These are phyloP conservation scores for Tenualosa thibaudeaui DNA, from an alignment of 2,797 vertebrate species.

Conservation along the genomic window DNA sequence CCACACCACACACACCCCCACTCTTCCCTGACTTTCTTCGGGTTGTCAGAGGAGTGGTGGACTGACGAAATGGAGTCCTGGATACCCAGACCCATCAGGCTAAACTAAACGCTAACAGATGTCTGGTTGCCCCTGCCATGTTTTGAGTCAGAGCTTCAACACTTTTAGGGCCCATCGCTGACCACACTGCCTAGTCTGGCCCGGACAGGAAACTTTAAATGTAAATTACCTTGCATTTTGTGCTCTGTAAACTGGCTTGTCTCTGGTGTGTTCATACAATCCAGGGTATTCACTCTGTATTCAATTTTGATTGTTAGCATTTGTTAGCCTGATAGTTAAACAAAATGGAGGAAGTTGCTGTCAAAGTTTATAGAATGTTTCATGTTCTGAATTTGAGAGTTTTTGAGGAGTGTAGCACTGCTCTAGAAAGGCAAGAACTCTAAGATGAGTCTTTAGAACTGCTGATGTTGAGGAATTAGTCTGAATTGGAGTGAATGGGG, in stretches of 20 bases:
- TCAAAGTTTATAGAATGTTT: not conserved
- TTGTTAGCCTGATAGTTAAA: not conserved
- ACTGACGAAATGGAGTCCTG: conserved; percentile 55
- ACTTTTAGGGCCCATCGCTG: conserved; percentile 39
- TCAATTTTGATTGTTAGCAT: not conserved
- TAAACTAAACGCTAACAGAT: conserved; percentile 76
- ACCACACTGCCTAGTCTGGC: conserved; percentile 30
- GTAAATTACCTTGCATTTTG: too few species aligned
- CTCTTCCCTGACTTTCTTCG: conserved; percentile 35
- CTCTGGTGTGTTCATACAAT: too few species aligned
- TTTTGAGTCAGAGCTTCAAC: conserved; percentile 49
- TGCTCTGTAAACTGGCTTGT: too few species aligned
- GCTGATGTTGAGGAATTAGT: not conserved
- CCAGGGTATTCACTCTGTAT: too few species aligned
- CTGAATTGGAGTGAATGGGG: not conserved
- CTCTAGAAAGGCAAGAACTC: not conserved
- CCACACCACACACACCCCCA: conserved; percentile 14
- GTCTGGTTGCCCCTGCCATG: conserved; percentile 57
- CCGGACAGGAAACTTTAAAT: not conserved
- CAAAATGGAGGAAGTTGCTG: not conserved
- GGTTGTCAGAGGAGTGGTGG: conserved; percentile 58
- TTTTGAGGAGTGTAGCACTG: not conserved
- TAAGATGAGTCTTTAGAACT: not conserved
- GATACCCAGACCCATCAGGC: conserved; percentile 61
- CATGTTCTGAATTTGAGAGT: not conserved